Evolutionary conservation across 2,113 vertebrate species (phyloP).

Genomic region (Tauraco erythrolophus): DNA sequence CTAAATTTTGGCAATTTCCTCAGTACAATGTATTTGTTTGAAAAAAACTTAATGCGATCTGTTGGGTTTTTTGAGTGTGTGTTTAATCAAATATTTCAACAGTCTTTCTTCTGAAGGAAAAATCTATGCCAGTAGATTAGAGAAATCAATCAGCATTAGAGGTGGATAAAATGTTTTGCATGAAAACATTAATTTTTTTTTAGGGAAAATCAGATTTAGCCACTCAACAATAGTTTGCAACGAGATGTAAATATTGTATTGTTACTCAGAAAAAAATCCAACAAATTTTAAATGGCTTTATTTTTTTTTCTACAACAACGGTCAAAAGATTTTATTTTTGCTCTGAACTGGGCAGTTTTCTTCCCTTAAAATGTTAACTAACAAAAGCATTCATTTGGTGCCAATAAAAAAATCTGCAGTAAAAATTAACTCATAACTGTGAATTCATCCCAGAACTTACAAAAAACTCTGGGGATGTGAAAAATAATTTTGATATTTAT

Average conservation of each 20-base stretch:
- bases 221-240: not conserved
- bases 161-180: not conserved
- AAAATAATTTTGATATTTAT: not conserved
- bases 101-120: constrained; percentile 61
- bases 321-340: not conserved
- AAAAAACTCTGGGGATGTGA: not conserved
- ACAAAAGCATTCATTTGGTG: not conserved
- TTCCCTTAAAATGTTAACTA: not conserved
- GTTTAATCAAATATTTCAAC: constrained; percentile 65
- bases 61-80: not conserved
- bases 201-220: not conserved
- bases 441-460: not conserved
- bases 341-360: not conserved
- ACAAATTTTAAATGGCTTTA: not conserved
- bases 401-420: not conserved
- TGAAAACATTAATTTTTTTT: not conserved
- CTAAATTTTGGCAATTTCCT: not conserved
- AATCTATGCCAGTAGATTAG: constrained; percentile 46
- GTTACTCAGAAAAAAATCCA: not conserved
- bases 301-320: not conserved
- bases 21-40: not conserved
- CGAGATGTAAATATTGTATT: not conserved
- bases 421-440: not conserved
- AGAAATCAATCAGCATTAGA: constrained; percentile 48
- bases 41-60: not conserved